Evolutionary conservation across 2,888 invertebrate species (phyloP), one percentile per base, ranked within the genome.

Genomic region (Acronicta alni): DNA sequence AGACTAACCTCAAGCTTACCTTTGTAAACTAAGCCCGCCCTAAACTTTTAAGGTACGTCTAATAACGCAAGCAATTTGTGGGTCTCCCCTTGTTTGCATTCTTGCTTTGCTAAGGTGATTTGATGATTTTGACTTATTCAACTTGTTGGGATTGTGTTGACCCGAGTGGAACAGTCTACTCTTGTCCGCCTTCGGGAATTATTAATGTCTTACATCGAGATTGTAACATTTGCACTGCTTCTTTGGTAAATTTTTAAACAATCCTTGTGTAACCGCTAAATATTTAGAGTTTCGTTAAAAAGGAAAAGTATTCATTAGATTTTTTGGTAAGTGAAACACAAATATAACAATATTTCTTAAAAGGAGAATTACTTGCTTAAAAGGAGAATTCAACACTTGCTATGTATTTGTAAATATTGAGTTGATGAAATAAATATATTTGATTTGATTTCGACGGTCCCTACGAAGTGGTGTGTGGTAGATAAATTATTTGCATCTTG

Each of bases 111-210:
- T 82, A 82, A 90, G 91, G 90, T 92, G 91, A 93, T 93, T 94
- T 93, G 92, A 93, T 92, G 93, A 94, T 93, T 92, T 91, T 89
- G 90, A 92, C 90, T 92, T 91, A 92, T 92, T 92, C 86, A 89
- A 89, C 87, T 88, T 87, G 86, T 85, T 79, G 83, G 81, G 80
- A 84, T 84, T 86, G 83, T 86, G 78, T 80, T 77, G 69, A 79
- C 79, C 72, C 74, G 71, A 69, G 72, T 67, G 61, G 69, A 79
- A 71, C 75, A 71, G 69, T 74, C 58, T 72, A 73, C 72, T 77
- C 66, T 49, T 76, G 77, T 77, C 77, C 77, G 75, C 67, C 60
- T 68, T 67, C 56, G 44, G 67, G 79, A 83, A 80, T 84, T 77
- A 80, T 83, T 81, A 81, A 83, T 79, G 68, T 49, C 20, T 64